A percentile compares a stretch with the other conserved stretches of the same genome.
Evolutionary conservation across 2,113 vertebrate genomes (phyloP).

Genomic region (Apus apus): DNA sequence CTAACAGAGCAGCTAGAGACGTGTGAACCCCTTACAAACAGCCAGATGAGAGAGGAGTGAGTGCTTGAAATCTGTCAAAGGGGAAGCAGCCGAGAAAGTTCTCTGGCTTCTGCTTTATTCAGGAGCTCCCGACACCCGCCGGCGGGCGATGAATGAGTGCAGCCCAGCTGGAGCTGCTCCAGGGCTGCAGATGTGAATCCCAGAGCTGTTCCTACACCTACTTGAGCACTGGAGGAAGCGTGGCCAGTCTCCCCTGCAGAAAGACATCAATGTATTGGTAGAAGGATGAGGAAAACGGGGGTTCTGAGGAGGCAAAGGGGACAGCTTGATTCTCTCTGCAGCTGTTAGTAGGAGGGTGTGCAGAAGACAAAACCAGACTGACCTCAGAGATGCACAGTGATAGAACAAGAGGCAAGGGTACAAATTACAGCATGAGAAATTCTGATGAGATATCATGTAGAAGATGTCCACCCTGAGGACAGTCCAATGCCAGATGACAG

Average conservation of each 20-base stretch:
- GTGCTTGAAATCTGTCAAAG: slow-evolving; percentile 34
- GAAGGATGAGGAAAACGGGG: background rate
- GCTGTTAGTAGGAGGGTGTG: background rate
- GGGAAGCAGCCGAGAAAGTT: background rate
- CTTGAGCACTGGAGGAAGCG: background rate
- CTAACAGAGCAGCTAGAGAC: background rate
- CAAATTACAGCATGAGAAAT: background rate
- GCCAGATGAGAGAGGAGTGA: slow-evolving; percentile 19
- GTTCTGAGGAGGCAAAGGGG: background rate
- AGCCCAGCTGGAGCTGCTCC: slow-evolving; percentile 1
- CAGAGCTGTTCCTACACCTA: rapidly evolving
- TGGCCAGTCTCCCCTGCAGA: background rate
- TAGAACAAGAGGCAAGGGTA: background rate
- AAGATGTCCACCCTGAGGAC: background rate
- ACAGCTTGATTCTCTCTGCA: background rate
- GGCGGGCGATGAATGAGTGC: background rate
- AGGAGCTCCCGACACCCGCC: background rate
- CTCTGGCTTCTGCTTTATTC: slow-evolving; percentile 7
- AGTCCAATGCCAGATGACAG: background rate
- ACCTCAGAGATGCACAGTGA: background rate
- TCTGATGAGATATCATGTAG: background rate
- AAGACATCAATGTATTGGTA: background rate
- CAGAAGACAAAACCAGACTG: background rate
- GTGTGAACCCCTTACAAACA: background rate
- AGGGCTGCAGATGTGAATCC: background rate